phyloP scores from a whole-genome alignment of 2,888 invertebrate genomes.

The Chirona hameri region DNA sequence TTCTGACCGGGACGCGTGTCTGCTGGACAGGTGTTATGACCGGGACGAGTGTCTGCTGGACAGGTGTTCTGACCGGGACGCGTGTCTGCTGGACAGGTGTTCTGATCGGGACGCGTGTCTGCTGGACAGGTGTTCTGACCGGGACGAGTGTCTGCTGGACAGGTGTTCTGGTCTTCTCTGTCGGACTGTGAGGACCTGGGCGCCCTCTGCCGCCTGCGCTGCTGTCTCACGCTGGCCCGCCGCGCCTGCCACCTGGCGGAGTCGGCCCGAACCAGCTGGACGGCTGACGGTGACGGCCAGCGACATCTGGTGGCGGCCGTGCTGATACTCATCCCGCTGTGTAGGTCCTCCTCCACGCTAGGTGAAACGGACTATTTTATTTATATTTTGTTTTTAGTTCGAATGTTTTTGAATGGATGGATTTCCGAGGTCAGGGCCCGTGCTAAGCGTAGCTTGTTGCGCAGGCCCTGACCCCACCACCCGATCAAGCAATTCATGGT shows the following conservation, averaged over 20 bases:
- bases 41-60: too few relatives aligned
- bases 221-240: not conserved
- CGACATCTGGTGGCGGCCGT: not conserved
- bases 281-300: not conserved
- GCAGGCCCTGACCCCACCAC: too few relatives aligned
- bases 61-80: too few relatives aligned
- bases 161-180: not conserved
- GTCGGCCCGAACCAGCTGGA: not conserved
- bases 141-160: not conserved
- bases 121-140: too few relatives aligned
- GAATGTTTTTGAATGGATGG: too few relatives aligned
- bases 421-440: too few relatives aligned
- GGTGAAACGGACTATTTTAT: not conserved
- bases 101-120: too few relatives aligned
- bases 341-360: not conserved
- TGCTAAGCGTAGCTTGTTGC: too few relatives aligned
- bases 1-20: too few relatives aligned
- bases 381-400: not conserved
- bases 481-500: too few relatives aligned
- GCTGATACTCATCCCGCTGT: not conserved
- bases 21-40: too few relatives aligned
- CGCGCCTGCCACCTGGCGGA: not conserved
- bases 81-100: too few relatives aligned
- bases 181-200: not conserved
- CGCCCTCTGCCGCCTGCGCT: not conserved